Evolutionary conservation across 2,797 vertebrate species (phyloP), one percentile per base, ranked within the genome.

Genomic region (Atherinosoma microstoma): DNA sequence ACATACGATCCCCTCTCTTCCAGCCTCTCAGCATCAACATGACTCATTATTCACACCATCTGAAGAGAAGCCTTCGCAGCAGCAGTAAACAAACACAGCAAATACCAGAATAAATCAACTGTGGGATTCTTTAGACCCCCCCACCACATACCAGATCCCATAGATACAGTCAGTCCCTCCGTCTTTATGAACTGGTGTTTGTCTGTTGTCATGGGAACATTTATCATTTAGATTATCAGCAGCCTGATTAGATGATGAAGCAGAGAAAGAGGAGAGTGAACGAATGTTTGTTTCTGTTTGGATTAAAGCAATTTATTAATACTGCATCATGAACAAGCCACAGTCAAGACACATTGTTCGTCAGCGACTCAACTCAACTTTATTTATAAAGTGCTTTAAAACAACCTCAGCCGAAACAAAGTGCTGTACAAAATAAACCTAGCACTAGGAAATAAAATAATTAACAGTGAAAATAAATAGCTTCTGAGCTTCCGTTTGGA

Each of bases 161-260:
- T 91, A 83, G 88, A 86, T 86, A 87, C 89, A 18, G 36, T 59
- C 67, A 59, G 88, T 89, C 82, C 62, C 89, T 79, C 80, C 80
- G 89, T 87, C 16, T 45, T 16, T 42, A 42, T 16, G 16, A 91
- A 91, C 90, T 51, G 32, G 67, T 65, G 87, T 89, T 87, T 87
- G 86, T 85, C 88, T 85, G 87, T 92, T 20, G 84, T 76, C 86
- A 85, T 88, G 88, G 90, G 83, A 88, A 90, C 84, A 47, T 66
- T 58, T 67, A 70, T 83, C 64, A 42, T 78, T 67, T 61, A 27
- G 49, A 75, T 70, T 40, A 69, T 64, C 5, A 51, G 35, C 49
- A 64, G 35, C 53, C 18, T 64, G 51, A 57, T 66, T 65, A 60
- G n/a, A 67, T 24, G 73, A 74, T 62, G 66, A 42, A 53, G 18